phyloP scores from a whole-genome alignment of 2,888 invertebrate genomes.

The Sympetrum striolatum region DNA sequence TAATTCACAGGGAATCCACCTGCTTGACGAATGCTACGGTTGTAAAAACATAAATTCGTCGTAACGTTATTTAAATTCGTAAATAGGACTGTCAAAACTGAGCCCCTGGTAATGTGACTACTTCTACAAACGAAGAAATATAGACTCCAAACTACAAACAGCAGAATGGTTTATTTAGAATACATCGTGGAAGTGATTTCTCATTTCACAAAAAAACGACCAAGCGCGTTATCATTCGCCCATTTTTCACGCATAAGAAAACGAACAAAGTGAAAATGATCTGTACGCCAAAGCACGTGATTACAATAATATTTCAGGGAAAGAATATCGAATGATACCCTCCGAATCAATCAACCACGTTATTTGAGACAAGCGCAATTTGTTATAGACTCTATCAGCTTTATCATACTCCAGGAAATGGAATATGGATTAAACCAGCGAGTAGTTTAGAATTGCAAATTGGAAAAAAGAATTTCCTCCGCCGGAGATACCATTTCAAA shows the following conservation, averaged over 20 bases:
- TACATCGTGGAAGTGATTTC: too few relatives aligned
- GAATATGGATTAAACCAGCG: not conserved
- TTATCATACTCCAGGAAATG: not conserved
- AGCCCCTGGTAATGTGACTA: too few relatives aligned
- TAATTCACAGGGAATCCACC: too few relatives aligned
- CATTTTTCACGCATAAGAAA: not conserved
- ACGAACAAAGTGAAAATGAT: not conserved
- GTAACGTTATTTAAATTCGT: too few relatives aligned
- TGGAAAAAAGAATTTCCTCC: slow-evolving; percentile 1
- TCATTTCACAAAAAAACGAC: too few relatives aligned
- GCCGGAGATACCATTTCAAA: not conserved
- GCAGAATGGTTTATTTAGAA: too few relatives aligned
- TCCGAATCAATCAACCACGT: slow-evolving; percentile 16
- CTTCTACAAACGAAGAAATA: too few relatives aligned
- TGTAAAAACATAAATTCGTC: too few relatives aligned
- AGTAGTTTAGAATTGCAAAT: slow-evolving; percentile 40
- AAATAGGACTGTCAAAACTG: too few relatives aligned
- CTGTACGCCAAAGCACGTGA: not conserved
- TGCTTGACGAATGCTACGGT: too few relatives aligned
- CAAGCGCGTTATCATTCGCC: not conserved
- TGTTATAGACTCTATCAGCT: not conserved
- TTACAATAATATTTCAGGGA: not conserved
- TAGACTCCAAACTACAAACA: too few relatives aligned
- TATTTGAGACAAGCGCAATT: slow-evolving; percentile 8
- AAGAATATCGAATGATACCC: not conserved